A percentile compares a stretch with the other conserved stretches of the same genome.
Conservation (phyloP, 2,888 invertebrate genomes). For the Herminia tarsipennalis region DNA sequence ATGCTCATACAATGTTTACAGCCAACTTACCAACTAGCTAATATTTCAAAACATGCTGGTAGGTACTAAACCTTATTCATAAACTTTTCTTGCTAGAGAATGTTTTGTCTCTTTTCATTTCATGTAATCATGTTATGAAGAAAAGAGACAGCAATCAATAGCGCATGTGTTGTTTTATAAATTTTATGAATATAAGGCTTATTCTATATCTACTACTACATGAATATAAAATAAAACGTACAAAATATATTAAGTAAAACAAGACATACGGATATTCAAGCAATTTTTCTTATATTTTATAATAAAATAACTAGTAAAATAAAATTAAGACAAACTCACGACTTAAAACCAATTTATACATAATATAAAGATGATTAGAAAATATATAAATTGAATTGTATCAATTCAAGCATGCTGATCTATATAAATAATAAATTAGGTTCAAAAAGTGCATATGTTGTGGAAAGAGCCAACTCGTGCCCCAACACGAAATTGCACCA, state of each 20-base stretch:
- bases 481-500: constrained; percentile 28
- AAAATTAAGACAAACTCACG: too few relatives aligned
- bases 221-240: constrained; percentile 1
- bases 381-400: constrained; percentile 5
- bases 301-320: too few relatives aligned
- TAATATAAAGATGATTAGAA: not conserved
- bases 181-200: too few relatives aligned
- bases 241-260: too few relatives aligned
- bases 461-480: constrained; percentile 25
- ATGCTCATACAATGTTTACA: not conserved
- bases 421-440: constrained; percentile 17
- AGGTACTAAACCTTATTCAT: constrained; percentile 5
- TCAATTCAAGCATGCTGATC: constrained; percentile 40
- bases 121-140: too few relatives aligned
- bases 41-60: constrained; percentile 24
- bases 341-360: not conserved
- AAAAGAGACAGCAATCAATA: too few relatives aligned
- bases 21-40: constrained; percentile 24
- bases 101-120: too few relatives aligned
- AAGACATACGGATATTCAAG: constrained; percentile 12
- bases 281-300: not conserved
- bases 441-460: constrained; percentile 36
- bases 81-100: too few relatives aligned
- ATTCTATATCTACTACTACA: constrained; percentile 17
- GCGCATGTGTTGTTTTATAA: too few relatives aligned